Evolutionary conservation across 2,888 invertebrate genomes (phyloP).

Genomic region (Himalopsyche kuldschensis): DNA sequence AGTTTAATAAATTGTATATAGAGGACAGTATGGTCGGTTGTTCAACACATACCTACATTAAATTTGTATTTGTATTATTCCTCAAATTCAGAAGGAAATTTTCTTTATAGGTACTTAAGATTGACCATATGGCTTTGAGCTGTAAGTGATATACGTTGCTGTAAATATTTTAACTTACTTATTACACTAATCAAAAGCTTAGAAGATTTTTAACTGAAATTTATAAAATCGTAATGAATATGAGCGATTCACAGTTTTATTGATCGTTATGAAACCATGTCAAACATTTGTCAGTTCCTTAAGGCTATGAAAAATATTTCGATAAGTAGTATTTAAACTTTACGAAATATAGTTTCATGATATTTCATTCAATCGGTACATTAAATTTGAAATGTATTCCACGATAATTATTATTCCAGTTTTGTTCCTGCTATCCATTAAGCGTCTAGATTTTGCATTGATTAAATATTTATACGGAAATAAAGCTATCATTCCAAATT

Average conservation of each 20-base stretch:
- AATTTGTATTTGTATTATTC: background rate
- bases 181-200: background rate
- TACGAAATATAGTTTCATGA: background rate
- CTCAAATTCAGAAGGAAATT: background rate
- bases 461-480: background rate
- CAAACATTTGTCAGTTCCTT: background rate
- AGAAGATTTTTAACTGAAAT: background rate
- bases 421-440: background rate
- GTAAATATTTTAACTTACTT: slow-evolving; percentile 1
- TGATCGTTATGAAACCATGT: background rate
- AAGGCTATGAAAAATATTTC: background rate
- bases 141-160: background rate
- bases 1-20: background rate
- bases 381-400: background rate
- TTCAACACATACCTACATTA: background rate
- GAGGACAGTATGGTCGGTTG: background rate
- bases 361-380: background rate
- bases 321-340: background rate
- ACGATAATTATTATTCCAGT: background rate
- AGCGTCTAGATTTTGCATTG: background rate
- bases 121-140: slow-evolving; percentile 3
- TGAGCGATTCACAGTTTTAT: background rate
- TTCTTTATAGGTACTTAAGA: background rate
- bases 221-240: background rate
- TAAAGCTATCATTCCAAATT: background rate